Percentiles rank a stretch among this genome's conserved stretches.
Conservation (phyloP, 2,113 vertebrate genomes). For the Myrmecobius fasciatus region DNA sequence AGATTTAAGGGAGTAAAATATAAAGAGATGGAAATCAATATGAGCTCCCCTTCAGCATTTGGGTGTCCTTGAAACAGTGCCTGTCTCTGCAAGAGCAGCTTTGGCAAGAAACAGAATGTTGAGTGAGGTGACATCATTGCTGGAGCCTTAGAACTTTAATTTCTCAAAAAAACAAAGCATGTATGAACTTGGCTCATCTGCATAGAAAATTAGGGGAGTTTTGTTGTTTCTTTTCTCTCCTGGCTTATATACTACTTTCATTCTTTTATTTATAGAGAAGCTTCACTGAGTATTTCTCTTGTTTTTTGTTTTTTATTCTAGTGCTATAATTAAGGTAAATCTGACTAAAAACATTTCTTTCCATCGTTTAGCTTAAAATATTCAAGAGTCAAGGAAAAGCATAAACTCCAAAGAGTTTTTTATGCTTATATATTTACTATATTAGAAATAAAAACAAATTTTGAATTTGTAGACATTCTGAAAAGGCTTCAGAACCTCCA, state of each 20-base stretch:
- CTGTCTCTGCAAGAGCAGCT: conserved; percentile 44
- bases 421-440: too few relatives aligned
- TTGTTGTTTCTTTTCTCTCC: conserved; percentile 48
- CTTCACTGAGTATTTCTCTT: not conserved
- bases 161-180: conserved; percentile 31
- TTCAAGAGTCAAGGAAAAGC: not conserved
- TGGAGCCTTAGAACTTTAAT: conserved; percentile 20
- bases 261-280: not conserved
- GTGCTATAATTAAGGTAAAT: not conserved
- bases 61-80: conserved; percentile 59
- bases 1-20: conserved; percentile 57
- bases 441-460: too few relatives aligned
- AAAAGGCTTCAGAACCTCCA: too few relatives aligned
- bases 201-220: conserved; percentile 4
- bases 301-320: not conserved
- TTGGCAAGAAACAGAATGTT: conserved; percentile 52
- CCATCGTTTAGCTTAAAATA: not conserved
- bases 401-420: not conserved
- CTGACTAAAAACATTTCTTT: not conserved
- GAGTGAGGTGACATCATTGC: conserved; percentile 20
- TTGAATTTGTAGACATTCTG: too few relatives aligned
- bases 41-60: conserved; percentile 52
- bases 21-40: conserved; percentile 56
- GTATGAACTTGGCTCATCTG: conserved; percentile 29
- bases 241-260: not conserved